Base-by-base conservation (phyloP, 2,888 invertebrate genomes). In the Lagria hirta region DNA sequence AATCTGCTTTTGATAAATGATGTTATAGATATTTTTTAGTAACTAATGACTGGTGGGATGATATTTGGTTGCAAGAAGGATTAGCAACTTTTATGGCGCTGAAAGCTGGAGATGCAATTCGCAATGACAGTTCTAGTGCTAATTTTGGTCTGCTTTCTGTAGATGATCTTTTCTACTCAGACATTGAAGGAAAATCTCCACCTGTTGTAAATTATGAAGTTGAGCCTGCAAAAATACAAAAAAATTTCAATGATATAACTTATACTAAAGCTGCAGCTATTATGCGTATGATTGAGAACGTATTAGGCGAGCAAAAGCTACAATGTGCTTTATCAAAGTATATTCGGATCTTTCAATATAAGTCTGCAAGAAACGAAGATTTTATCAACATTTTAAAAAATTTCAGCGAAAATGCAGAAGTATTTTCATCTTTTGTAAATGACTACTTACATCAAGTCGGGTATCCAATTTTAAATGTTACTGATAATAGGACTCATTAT, bases 381-480 rank as follows among this genome's bases (percentile, higher is more conserved):
- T 75, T 92, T 28, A 80, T 90, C 58, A 69, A 76, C 1, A 78
- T 78, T 6, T 67, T 91, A 6, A 79, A 80, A 55, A 71, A 75
- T 0, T 74, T 78, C 34, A 20, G n/a, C n/a, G n/a, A n/a, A n/a
- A n/a, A n/a, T n/a, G n/a, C n/a, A n/a, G n/a, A n/a, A n/a, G n/a
- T n/a, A n/a, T n/a, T n/a, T n/a, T n/a, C n/a, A n/a, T n/a, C n/a
- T n/a, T n/a, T 73, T 40, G 84, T 92, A 84, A 83, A 87, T 61
- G 89, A 88, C 1, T 93, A 90, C 87, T 88, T 89, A 0, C 78
- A 79, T 29, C 91, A 93, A 69, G 87, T 83, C 81, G 90, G 92
- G 0, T 85, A 81, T 56, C 92, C 93, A 0, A 75, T 91, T 0
- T 72, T 93, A 2, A 76, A 72, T 1, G 82, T 88, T 1, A 64